Conservation (phyloP, 2,797 vertebrate species). For the Hemitrygon akajei region DNA sequence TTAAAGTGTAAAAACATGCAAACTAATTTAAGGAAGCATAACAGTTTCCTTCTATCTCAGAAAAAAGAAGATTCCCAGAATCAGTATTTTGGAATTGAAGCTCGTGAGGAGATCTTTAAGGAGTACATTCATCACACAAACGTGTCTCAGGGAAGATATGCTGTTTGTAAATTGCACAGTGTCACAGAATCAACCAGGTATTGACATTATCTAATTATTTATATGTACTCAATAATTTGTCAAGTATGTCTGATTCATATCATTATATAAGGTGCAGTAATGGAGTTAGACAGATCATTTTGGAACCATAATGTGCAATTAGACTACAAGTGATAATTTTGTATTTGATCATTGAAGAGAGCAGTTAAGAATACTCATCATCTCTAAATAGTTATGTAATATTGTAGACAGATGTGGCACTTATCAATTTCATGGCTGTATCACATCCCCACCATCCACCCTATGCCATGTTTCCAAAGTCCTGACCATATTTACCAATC, state of each 20-base stretch:
- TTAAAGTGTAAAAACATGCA: not conserved
- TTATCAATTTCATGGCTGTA: not conserved
- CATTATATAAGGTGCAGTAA: not conserved
- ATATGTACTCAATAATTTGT: not conserved
- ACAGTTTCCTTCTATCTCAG: constrained; percentile 43
- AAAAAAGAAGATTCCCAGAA: constrained; percentile 51
- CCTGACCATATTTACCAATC: too few relatives aligned
- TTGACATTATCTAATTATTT: not conserved
- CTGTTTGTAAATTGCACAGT: too few relatives aligned
- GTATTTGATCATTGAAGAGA: not conserved
- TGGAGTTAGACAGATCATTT: not conserved
- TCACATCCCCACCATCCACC: not conserved
- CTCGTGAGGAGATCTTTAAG: constrained; percentile 60
- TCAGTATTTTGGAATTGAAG: constrained; percentile 75
- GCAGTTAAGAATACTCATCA: too few relatives aligned
- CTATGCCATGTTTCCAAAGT: not conserved
- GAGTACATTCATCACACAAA: constrained; percentile 70
- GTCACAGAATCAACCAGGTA: constrained; percentile 1
- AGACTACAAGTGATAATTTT: not conserved
- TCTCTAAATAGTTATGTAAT: not conserved
- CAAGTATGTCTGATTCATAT: not conserved
- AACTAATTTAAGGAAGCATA: not conserved
- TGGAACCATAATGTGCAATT: not conserved
- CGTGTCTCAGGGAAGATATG: constrained; percentile 52
- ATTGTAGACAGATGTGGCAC: not conserved